Evolutionary conservation across 2,888 invertebrate genomes (phyloP), one percentile per base, ranked within the genome.

Genomic region (Ecdyonurus torrentis): DNA sequence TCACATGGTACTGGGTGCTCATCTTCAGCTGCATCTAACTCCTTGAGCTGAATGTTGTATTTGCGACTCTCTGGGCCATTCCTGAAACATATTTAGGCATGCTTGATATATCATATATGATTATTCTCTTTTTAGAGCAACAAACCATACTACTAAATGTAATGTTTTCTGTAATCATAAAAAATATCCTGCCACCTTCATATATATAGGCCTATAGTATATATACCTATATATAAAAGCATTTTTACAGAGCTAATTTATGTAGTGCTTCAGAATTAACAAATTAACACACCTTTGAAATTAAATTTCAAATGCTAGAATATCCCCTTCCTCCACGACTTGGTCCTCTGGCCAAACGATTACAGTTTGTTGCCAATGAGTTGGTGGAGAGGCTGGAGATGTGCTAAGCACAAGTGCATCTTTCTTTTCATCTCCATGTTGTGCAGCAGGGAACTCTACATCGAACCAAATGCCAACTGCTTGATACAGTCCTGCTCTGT

Each of bases 391-490:
- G 23, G 70, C 72, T 1, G 86, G 85, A 61, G 80, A 76, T 1
- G 86, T 86, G 2, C 81, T 81, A 52, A 83, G 72, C 10, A 71
- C 71, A 22, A 76, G 71, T 52, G 64, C 52, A 20, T 66, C 68
- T 58, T 71, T 66, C 2, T 70, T 72, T 50, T 73, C 69, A 55
- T 73, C 70, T n/a, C n/a, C n/a, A n/a, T n/a, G n/a, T n/a, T n/a
- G n/a, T 24, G 73, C 67, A 66, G 77, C 74, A 2, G 88, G 87
- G 73, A 92, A 91, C 60, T 77, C 76, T 67, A 87, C 87, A 15
- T 83, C 83, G 73, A 91, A 92, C 91, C 91, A 91, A 60, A 91
- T 74, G 71, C 88, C 88, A 61, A 91, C 73, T 18, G 73, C 75
- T 64, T 75, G 73, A 64, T 73, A 73, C n/a, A 75, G 75, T 0